These are phyloP conservation scores for Xerus inauris DNA, from an alignment of 2,113 vertebrate genomes.

Conservation along the genomic window DNA sequence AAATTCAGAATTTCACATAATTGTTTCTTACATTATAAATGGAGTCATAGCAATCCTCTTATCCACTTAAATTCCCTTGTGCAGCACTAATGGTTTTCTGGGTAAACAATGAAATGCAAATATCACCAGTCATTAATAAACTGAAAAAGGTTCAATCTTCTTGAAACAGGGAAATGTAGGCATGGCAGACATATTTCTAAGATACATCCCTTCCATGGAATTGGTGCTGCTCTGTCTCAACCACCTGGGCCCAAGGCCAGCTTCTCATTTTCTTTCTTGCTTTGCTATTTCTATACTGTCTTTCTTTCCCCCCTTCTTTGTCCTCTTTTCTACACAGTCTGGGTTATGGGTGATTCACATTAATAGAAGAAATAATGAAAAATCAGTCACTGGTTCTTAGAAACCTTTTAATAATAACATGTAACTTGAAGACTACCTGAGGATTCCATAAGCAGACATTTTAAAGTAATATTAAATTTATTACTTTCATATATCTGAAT, in stretches of 20 bases:
- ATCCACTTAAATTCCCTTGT: background rate
- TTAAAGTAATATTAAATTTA: conserved; percentile 54
- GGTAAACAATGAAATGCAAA: background rate
- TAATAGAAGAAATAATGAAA: conserved; percentile 1
- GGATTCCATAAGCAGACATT: conserved; percentile 23
- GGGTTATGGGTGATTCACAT: background rate
- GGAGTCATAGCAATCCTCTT: background rate
- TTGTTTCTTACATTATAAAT: background rate
- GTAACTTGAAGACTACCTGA: conserved; percentile 45
- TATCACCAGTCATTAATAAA: background rate
- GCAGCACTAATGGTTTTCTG: background rate
- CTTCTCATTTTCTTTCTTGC: background rate
- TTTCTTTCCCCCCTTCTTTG: background rate
- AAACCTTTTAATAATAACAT: conserved; percentile 42
- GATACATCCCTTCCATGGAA: background rate
- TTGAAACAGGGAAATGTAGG: background rate
- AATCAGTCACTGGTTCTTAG: background rate
- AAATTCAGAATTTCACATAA: background rate
- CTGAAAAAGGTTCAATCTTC: background rate
- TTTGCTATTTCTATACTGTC: background rate
- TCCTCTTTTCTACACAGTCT: background rate
- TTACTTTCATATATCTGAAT: conserved; percentile 36
- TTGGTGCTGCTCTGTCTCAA: background rate
- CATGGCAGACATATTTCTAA: background rate
- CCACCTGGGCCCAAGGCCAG: background rate